Base-by-base conservation (phyloP, 2,888 invertebrate genomes). In the Clitarchus hookeri region DNA sequence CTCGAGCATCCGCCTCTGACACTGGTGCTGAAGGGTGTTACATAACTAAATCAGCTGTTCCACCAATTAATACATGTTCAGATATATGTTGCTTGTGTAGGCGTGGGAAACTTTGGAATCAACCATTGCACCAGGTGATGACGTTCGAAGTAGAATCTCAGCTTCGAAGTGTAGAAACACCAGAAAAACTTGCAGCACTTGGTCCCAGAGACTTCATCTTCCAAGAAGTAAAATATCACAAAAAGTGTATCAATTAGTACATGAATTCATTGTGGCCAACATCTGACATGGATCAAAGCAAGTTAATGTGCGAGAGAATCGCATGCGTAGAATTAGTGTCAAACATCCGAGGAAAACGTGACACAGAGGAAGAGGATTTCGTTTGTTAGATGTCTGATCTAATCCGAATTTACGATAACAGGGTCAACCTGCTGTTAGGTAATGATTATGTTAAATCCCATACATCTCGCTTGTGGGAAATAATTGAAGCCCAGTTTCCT, bases 21-120 rank as follows among this genome's bases (percentile, higher is more conserved):
- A 79, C 79, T 79, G 79, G 25, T 11, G 27, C 9, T n/a, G 79
- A 79, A n/a, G 13, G 79, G 78, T 9, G 11, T 79, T 79, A 79
- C 13, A n/a, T 79, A 12, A 79, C 79, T 27, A 79, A 23, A 79
- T 79, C 25, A 25, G 27, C 79, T n/a, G 79, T 79, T 13, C 79
- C n/a, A 79, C 79, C 27, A 79, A 25, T 79, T 79, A 79, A 79
- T 26, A n/a, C 79, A 23, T 79, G 3, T 79, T 12, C n/a, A 27
- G 23, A 79, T 79, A 79, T 79, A 79, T 79, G 79, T 79, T 79
- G n/a, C 25, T 79, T 79, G 25, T n/a, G 79, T 79, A 79, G 79
- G 79, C 79, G 25, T 79, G 79, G n/a, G 79, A 26, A 9, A 79
- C 79, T 79, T 6, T 79, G 25, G 13, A 79, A 79, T 79, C 79